Evolutionary conservation across 2,113 vertebrate species (phyloP).

Genomic region (Pontoporia blainvillei): DNA sequence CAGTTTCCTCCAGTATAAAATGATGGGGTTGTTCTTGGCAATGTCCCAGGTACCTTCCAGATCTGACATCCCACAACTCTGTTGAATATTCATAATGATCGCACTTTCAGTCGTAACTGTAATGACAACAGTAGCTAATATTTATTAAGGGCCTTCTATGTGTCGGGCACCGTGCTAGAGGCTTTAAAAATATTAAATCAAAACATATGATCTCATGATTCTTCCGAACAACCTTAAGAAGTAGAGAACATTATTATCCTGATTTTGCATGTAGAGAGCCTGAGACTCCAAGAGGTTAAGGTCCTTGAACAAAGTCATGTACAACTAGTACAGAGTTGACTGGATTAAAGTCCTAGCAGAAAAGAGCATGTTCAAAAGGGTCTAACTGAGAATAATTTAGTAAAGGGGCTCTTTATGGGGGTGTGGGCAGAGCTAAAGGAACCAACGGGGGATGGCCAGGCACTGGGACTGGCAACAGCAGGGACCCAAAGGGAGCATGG

Average conservation of each 20-base stretch:
- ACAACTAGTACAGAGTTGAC: neutral
- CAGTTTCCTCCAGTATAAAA: constrained; percentile 39
- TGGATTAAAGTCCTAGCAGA: neutral
- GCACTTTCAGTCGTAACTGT: neutral
- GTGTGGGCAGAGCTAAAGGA: neutral
- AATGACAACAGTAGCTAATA: neutral
- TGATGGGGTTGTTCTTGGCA: neutral
- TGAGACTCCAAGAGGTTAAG: neutral
- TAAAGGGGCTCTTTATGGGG: neutral
- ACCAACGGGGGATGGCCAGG: too few relatives aligned
- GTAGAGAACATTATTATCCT: neutral
- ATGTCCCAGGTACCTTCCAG: neutral
- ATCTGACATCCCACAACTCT: neutral
- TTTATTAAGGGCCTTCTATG: neutral
- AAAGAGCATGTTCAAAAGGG: neutral
- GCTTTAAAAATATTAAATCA: neutral
- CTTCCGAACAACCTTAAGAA: neutral
- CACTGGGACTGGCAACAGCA: neutral
- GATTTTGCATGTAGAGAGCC: neutral
- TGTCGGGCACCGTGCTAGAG: neutral
- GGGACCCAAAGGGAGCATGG: neutral
- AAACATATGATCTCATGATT: constrained; percentile 8
- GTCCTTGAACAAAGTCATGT: neutral
- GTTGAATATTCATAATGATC: neutral
- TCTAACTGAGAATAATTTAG: neutral